Conservation (phyloP, 2,888 invertebrate species). For the Mechanitis mazaeus region DNA sequence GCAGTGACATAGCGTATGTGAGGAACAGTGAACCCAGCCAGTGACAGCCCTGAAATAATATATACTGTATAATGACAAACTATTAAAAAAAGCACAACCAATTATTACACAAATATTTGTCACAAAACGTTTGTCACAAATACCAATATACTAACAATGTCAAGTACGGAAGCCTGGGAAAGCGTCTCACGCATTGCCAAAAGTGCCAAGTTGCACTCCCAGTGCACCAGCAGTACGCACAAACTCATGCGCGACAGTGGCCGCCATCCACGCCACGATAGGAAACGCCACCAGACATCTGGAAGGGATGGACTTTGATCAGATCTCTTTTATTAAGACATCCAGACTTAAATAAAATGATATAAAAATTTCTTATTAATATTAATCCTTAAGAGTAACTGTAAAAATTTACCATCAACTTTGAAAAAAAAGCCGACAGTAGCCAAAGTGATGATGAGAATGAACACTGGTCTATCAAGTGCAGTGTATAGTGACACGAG, state of each 20-base stretch:
- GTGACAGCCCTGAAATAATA: conserved; percentile 41
- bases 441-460: conserved; percentile 34
- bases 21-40: conserved; percentile 40
- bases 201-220: conserved; percentile 39
- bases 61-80: no score
- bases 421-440: conserved; percentile 47
- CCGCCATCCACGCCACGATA: conserved; percentile 52
- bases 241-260: conserved; percentile 51
- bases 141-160: conserved; percentile 26
- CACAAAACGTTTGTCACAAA: no score
- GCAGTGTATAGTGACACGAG: conserved; percentile 41
- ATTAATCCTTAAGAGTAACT: no score
- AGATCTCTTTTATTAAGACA: no score
- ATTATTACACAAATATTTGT: no score
- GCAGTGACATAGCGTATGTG: conserved; percentile 42
- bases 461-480: conserved; percentile 44
- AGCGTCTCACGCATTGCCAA: conserved; percentile 33
- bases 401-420: conserved; percentile 42
- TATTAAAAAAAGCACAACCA: no score
- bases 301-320: conserved; percentile 1
- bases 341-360: no score
- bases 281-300: conserved; percentile 44
- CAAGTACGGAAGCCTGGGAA: conserved; percentile 23
- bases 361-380: no score
- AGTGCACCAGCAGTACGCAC: conserved; percentile 47